phyloP scores from a whole-genome alignment of 2,888 invertebrate species.

The Ethmia dodecea region DNA sequence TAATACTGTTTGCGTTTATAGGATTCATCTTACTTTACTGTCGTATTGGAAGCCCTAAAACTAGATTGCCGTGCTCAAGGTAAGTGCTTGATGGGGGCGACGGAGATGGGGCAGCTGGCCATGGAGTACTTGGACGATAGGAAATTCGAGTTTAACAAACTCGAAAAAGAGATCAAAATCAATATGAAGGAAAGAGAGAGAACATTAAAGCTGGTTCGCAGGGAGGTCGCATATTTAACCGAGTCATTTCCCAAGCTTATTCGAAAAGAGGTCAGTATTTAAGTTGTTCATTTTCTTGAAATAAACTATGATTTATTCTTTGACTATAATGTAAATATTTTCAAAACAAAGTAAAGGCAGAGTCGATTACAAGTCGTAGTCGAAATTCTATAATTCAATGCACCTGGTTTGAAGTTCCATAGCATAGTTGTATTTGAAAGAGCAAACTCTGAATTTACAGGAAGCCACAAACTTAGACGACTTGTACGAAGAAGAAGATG shows the following conservation, averaged over 20 bases:
- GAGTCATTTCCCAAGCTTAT: conserved; percentile 66
- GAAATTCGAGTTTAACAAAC: conserved; percentile 75
- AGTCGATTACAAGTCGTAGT: too few species aligned
- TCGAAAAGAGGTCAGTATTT: conserved; percentile 63
- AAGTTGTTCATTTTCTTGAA: too few species aligned
- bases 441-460: conserved; percentile 33
- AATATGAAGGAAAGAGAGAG: conserved; percentile 80
- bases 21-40: conserved; percentile 82
- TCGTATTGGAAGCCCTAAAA: conserved; percentile 76
- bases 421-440: too few species aligned
- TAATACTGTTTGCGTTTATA: conserved; percentile 25
- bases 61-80: conserved; percentile 79
- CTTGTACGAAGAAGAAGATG: conserved; percentile 60
- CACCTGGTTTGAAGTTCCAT: too few species aligned
- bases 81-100: conserved; percentile 79
- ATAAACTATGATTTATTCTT: too few species aligned
- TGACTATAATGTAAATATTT: too few species aligned
- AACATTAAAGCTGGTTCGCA: conserved; percentile 70
- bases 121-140: conserved; percentile 82
- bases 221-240: conserved; percentile 59
- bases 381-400: too few species aligned
- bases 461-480: conserved; percentile 66
- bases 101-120: conserved; percentile 81
- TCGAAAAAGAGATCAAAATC: conserved; percentile 77
- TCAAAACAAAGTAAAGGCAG: too few species aligned